These are phyloP conservation scores for Megathymus violae DNA, from an alignment of 1,140 invertebrate species.

Conservation along the genomic window DNA sequence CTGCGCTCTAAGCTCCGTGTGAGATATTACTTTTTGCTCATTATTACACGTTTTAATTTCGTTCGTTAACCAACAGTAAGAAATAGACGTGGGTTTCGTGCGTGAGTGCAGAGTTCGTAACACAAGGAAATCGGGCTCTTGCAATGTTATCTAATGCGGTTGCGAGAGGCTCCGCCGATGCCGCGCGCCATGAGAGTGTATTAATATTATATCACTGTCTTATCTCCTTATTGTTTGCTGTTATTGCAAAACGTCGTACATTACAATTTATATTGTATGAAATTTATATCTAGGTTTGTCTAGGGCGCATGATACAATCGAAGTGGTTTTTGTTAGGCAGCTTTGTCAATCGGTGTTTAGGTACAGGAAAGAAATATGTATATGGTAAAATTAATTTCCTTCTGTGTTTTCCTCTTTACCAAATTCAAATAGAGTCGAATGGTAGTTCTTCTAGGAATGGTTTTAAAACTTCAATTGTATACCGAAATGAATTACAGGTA, in stretches of 20 bases:
- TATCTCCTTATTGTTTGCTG: constrained; percentile 38
- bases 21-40: constrained; percentile 20
- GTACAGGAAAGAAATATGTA: no score
- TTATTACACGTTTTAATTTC: constrained; percentile 38
- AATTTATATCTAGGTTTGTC: constrained; percentile 3
- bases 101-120: constrained; percentile 57
- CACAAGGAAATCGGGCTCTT: constrained; percentile 64
- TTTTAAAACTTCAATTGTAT: no score
- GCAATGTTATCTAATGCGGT: constrained; percentile 68
- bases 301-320: not conserved
- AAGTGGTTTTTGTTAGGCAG: not conserved
- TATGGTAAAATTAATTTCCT: no score
- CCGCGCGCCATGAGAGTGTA: constrained; percentile 7
- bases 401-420: no score
- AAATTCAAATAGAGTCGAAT: no score
- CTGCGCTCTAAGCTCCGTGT: constrained; percentile 2
- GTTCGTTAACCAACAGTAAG: constrained; percentile 47
- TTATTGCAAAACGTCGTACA: constrained; percentile 37
- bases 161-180: constrained; percentile 34
- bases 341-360: no score
- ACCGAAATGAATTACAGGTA: no score
- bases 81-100: constrained; percentile 48
- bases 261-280: constrained; percentile 13
- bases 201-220: constrained; percentile 42
- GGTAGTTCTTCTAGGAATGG: no score